phyloP scores from a whole-genome alignment of 1,140 invertebrate species.

The Ostrea denselamellosa region DNA sequence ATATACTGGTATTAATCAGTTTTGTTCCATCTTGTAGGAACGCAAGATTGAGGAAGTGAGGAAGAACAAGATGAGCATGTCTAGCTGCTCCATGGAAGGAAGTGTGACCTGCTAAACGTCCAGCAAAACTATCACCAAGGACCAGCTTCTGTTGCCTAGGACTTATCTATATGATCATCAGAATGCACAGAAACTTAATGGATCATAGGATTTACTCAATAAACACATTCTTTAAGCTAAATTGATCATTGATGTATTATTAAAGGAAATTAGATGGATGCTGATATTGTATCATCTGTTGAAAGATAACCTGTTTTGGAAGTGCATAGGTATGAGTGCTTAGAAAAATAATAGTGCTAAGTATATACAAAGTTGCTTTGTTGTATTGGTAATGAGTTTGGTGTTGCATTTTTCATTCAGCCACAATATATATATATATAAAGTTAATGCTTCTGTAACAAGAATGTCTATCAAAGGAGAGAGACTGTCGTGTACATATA shows the following conservation, averaged over 20 bases:
- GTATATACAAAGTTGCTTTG: slow-evolving; percentile 8
- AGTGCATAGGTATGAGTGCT: background rate
- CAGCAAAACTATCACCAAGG: background rate
- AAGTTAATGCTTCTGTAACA: background rate
- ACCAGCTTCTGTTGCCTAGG: slow-evolving; percentile 22
- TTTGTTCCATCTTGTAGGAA: slow-evolving; percentile 83
- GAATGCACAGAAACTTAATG: background rate
- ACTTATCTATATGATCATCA: background rate
- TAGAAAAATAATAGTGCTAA: background rate
- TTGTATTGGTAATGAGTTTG: background rate
- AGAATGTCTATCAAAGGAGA: too few species aligned
- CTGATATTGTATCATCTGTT: background rate
- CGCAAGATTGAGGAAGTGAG: slow-evolving; percentile 90
- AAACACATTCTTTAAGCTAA: background rate
- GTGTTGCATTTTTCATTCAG: background rate
- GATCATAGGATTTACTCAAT: background rate
- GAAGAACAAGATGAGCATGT: slow-evolving; percentile 82
- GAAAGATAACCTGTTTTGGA: background rate
- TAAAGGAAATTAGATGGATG: background rate
- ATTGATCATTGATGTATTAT: background rate
- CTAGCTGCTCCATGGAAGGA: slow-evolving; percentile 45
- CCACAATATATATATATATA: too few species aligned
- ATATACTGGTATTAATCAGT: slow-evolving; percentile 39
- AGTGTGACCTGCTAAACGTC: background rate
- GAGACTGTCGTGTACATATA: too few species aligned